A percentile compares a stretch with the other conserved stretches of the same genome.
Evolutionary conservation across 2,797 vertebrate genomes (phyloP).

Genomic region (Huso huso): DNA sequence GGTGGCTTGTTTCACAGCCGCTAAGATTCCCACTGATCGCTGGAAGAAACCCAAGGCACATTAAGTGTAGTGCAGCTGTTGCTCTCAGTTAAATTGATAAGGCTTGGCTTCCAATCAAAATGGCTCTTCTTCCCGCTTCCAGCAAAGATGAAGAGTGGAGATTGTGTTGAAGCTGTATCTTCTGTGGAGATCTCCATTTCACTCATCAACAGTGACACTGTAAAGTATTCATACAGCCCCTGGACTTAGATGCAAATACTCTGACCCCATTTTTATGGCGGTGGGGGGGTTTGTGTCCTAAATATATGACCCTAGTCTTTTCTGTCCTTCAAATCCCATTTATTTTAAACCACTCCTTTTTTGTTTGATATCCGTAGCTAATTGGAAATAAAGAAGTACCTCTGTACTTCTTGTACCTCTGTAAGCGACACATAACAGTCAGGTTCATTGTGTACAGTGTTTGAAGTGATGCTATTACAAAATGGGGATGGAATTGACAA

Average conservation of each 20-base stretch:
- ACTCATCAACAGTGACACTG: no score
- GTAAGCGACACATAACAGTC: background rate
- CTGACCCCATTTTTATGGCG: no score
- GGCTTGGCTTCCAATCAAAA: no score
- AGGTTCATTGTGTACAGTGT: background rate
- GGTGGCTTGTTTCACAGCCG: background rate
- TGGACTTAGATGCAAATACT: no score
- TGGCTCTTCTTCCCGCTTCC: no score
- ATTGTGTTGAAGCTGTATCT: no score
- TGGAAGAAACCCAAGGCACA: background rate
- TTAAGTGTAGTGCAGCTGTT: no score
- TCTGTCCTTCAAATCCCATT: background rate
- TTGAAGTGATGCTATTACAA: background rate
- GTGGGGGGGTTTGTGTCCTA: no score
- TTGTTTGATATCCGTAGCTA: conserved; percentile 2
- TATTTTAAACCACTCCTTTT: background rate
- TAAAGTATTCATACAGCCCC: no score
- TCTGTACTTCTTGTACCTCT: background rate
- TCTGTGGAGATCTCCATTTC: no score
- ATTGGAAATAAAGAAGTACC: conserved; percentile 1
- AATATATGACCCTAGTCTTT: background rate
- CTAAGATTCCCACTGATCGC: background rate
- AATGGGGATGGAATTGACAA: background rate
- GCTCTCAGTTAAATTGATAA: no score
- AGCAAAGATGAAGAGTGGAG: no score